Conservation (phyloP, 2,113 vertebrate species). For the Dendrocopos noguchii region DNA sequence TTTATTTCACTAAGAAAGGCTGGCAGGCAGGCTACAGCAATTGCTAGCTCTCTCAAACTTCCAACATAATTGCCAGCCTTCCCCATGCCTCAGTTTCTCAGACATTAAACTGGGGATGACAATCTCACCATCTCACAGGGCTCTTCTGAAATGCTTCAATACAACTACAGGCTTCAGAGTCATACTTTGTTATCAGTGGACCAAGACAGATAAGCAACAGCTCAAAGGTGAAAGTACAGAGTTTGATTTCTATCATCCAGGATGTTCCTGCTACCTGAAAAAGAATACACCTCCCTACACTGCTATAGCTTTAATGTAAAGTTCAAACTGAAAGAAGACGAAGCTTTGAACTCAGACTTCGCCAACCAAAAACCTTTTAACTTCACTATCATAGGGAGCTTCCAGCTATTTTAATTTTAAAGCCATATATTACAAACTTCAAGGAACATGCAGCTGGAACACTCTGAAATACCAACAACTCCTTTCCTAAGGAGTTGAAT, state of each 20-base stretch:
- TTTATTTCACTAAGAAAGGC: background rate
- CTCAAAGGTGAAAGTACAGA: background rate
- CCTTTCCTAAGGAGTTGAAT: background rate
- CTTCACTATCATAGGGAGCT: background rate
- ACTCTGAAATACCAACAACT: background rate
- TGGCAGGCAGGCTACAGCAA: background rate
- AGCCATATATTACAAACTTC: background rate
- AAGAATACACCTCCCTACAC: background rate
- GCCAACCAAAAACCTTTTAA: background rate
- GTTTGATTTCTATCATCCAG: background rate
- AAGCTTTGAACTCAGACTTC: background rate
- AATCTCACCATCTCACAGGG: background rate
- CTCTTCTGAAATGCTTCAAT: background rate
- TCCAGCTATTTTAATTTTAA: constrained; percentile 10
- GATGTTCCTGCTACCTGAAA: background rate
- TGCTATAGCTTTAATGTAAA: background rate
- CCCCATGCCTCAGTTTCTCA: background rate
- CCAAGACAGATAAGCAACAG: background rate
- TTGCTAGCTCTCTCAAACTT: background rate
- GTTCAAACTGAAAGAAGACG: background rate
- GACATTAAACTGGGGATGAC: background rate
- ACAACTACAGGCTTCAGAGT: background rate
- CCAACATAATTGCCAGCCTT: background rate
- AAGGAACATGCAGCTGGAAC: background rate
- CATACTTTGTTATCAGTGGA: background rate